Percentiles rank a stretch among this genome's conserved stretches.
Evolutionary conservation across 2,888 invertebrate species (phyloP).

Genomic region (Trichogramma evanescens): DNA sequence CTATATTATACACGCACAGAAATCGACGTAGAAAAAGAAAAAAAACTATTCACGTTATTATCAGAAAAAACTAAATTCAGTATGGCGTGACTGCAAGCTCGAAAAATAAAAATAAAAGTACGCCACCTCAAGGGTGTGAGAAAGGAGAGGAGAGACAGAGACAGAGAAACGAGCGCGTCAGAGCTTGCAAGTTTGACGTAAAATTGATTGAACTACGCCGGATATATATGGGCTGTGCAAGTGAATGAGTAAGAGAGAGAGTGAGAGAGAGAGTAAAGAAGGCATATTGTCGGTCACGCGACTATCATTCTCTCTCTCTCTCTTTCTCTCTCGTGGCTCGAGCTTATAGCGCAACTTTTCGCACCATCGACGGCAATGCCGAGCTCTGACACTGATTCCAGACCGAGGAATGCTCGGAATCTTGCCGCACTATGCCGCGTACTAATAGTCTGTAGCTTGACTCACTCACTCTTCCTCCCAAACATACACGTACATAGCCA

Average conservation of each 20-base stretch:
- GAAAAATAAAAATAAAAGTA: too few species aligned
- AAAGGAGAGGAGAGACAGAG: background rate
- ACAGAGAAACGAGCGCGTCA: slow-evolving; percentile 5
- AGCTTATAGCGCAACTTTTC: background rate
- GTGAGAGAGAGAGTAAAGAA: background rate
- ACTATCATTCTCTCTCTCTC: slow-evolving; percentile 9
- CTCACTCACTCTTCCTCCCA: too few species aligned
- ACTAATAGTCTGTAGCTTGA: too few species aligned
- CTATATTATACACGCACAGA: too few species aligned
- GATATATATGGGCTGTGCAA: slow-evolving; percentile 5
- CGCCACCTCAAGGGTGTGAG: too few species aligned
- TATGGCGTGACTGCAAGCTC: too few species aligned
- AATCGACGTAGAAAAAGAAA: too few species aligned
- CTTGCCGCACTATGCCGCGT: too few species aligned
- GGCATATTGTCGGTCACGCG: slow-evolving; percentile 28
- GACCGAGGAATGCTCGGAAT: background rate
- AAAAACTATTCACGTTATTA: too few species aligned
- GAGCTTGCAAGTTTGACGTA: slow-evolving; percentile 35
- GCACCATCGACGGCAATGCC: background rate
- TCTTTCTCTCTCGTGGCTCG: background rate
- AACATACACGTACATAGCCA: too few species aligned
- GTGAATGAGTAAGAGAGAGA: background rate
- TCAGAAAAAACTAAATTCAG: too few species aligned
- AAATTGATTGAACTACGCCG: slow-evolving; percentile 37
- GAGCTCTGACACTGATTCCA: slow-evolving; percentile 3